Percentiles rank a stretch among this genome's conserved stretches.
These are phyloP conservation scores for Delichon dasypus DNA, from an alignment of 2,797 vertebrate species.

Conservation along the genomic window DNA sequence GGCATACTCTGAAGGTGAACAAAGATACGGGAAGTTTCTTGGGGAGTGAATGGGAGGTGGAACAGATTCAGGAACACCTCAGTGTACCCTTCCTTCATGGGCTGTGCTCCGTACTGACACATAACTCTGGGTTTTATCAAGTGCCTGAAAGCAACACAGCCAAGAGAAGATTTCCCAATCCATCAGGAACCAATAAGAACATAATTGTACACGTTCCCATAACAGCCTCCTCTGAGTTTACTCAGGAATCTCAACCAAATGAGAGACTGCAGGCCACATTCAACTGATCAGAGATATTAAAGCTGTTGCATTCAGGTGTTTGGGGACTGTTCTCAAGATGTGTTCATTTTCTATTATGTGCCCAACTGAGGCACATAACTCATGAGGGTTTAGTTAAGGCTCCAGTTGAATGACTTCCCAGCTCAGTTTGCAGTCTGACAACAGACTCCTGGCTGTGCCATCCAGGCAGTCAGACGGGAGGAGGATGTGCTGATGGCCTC, in stretches of 20 bases:
- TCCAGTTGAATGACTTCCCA: neutral
- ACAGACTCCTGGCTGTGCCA: neutral
- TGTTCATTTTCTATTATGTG: constrained; percentile 5
- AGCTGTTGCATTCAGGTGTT: neutral
- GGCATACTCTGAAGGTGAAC: neutral
- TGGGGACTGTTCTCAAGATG: neutral
- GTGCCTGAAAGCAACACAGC: neutral
- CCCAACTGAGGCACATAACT: neutral
- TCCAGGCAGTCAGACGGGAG: neutral
- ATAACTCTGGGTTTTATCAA: neutral
- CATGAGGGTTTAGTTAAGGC: neutral
- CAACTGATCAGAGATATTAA: neutral
- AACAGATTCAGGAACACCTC: neutral
- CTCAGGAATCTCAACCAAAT: constrained; percentile 23
- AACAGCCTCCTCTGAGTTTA: neutral
- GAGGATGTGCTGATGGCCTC: neutral
- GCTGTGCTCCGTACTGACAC: neutral
- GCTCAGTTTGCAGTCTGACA: neutral
- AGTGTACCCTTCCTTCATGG: neutral
- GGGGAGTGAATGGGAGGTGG: neutral
- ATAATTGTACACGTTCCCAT: neutral
- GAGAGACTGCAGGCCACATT: neutral
- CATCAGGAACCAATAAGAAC: neutral
- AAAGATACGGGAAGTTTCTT: neutral
- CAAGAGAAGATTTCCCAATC: neutral